Evolutionary conservation across 1,140 invertebrate species (phyloP).

Genomic region (Drosophila auraria): DNA sequence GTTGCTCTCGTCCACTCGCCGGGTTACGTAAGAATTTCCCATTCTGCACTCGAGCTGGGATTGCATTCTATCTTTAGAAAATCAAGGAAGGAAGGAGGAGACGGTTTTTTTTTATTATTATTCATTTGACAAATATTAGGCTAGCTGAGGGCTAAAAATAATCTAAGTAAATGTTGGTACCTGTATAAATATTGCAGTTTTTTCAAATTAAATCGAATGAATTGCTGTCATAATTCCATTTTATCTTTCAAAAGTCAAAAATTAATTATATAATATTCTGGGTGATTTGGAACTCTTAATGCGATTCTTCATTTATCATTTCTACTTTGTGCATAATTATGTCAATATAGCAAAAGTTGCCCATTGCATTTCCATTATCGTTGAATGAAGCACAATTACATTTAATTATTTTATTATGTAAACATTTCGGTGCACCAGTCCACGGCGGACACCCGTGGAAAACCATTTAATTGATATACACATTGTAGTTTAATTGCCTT

Average conservation of each 20-base stretch:
- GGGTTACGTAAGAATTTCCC: conserved; percentile 10
- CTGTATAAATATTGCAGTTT: neutral
- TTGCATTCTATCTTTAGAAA: conserved; percentile 1
- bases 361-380: conserved; percentile 24
- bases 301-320: conserved; percentile 16
- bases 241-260: neutral
- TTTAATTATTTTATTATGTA: conserved; percentile 69
- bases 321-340: conserved; percentile 2
- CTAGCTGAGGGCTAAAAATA: too few relatives aligned
- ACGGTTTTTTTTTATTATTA: neutral
- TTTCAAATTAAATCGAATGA: neutral
- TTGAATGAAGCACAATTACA: conserved; percentile 56
- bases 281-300: neutral
- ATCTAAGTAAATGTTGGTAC: too few relatives aligned
- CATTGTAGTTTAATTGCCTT: conserved; percentile 67
- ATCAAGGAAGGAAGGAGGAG: neutral
- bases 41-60: neutral
- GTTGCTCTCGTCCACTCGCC: conserved; percentile 27
- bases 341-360: conserved; percentile 8
- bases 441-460: conserved; percentile 9
- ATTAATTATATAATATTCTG: too few relatives aligned
- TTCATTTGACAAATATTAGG: neutral
- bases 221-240: neutral
- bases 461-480: conserved; percentile 57
- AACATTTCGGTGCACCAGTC: conserved; percentile 36